Conservation (phyloP, 2,113 vertebrate species). For the Ciconia maguari region DNA sequence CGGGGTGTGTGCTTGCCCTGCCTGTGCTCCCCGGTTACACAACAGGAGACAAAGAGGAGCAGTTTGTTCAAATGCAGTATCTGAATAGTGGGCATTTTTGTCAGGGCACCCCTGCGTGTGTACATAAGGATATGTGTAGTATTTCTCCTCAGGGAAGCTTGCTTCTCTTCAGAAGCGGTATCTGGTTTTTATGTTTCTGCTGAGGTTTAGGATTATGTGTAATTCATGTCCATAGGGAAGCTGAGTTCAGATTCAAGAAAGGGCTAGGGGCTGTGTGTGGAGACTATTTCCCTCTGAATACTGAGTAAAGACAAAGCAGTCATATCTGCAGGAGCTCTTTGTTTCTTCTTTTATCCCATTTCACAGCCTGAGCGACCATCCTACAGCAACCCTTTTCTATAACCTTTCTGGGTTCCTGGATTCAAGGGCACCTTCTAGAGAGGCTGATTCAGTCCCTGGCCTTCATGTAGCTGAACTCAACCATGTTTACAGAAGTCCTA, state of each 20-base stretch:
- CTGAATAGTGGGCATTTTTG: not conserved
- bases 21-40: not conserved
- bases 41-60: not conserved
- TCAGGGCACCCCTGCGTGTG: rapidly evolving
- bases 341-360: not conserved
- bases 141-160: not conserved
- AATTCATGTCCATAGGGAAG: not conserved
- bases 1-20: not conserved
- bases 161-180: not conserved
- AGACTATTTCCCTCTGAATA: not conserved
- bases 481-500: not conserved
- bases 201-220: not conserved
- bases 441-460: not conserved
- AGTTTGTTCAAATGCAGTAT: not conserved
- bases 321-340: not conserved
- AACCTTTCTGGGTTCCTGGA: not conserved
- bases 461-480: not conserved
- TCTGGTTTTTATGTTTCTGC: not conserved
- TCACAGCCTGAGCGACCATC: not conserved
- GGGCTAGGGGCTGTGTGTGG: not conserved
- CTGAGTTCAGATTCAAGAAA: not conserved
- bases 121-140: not conserved
- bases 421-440: not conserved
- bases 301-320: not conserved
- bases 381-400: not conserved